Conservation (phyloP, 2,113 vertebrate genomes). For the Hyla sarda region DNA sequence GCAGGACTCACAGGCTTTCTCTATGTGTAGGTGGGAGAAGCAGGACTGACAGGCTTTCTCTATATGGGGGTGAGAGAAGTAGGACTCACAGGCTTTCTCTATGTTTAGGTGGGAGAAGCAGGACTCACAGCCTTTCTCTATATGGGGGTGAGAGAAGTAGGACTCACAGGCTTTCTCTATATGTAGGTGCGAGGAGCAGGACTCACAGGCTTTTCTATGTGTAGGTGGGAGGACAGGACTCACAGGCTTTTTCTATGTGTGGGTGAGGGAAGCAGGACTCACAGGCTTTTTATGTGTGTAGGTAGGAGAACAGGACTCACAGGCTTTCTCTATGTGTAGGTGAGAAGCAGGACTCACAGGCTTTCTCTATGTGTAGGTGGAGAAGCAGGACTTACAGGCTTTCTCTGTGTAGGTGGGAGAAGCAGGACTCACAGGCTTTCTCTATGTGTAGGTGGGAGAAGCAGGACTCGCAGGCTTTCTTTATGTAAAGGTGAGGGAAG, state of each 20-base stretch:
- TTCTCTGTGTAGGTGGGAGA: not conserved
- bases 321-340: no score
- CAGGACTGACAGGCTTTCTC: not conserved
- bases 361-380: not conserved
- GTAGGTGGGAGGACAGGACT: not conserved
- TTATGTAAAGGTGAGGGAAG: not conserved
- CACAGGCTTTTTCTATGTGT: not conserved
- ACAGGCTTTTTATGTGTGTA: not conserved
- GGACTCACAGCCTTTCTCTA: not conserved
- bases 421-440: not conserved
- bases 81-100: not conserved
- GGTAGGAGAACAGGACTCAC: no score
- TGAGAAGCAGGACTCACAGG: no score
- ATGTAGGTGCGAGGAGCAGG: not conserved
- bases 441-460: not conserved
- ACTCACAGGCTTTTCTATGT: not conserved
- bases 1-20: not conserved
- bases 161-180: not conserved
- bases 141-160: not conserved
- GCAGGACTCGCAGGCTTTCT: slow-evolving; percentile 2
- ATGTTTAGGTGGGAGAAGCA: not conserved
- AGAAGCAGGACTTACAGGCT: not conserved
- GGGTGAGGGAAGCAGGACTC: not conserved
- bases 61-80: not conserved
- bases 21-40: not conserved